Conservation (phyloP, 2,113 vertebrate species). For the Neolamprologus brichardi region DNA sequence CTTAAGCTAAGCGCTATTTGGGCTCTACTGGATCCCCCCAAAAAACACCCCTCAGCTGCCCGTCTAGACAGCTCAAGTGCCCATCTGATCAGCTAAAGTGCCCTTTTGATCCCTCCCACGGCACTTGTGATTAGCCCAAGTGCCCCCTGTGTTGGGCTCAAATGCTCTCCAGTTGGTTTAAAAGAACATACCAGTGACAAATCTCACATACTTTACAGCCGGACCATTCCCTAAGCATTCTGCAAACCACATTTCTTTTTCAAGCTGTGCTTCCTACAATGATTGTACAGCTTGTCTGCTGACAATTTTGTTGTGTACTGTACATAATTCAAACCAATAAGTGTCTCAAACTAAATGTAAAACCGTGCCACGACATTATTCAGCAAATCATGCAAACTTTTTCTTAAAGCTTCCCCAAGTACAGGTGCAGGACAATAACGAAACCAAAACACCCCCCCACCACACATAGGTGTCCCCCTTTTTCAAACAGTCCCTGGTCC, state of each 20-base stretch:
- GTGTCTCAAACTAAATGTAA: neutral
- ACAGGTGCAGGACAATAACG: neutral
- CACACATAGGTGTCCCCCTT: neutral
- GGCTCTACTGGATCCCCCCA: neutral
- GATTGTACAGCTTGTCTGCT: neutral
- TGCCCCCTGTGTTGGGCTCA: neutral
- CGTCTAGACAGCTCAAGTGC: neutral
- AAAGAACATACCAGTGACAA: neutral
- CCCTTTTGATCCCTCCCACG: neutral
- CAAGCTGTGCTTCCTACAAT: neutral
- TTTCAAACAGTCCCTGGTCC: too few relatives aligned
- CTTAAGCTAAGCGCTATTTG: neutral
- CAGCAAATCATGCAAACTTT: neutral
- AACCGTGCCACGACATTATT: neutral
- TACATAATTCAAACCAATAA: neutral
- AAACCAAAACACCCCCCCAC: neutral
- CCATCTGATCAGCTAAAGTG: neutral
- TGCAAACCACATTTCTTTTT: neutral
- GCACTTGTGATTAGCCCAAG: neutral
- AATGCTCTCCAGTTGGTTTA: neutral
- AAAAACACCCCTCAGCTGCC: neutral
- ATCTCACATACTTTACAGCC: neutral
- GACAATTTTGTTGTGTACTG: neutral
- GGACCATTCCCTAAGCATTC: rapidly evolving
- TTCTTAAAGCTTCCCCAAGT: too few relatives aligned